Conservation (phyloP, 2,888 invertebrate species). For the Melanostoma mellinum region DNA sequence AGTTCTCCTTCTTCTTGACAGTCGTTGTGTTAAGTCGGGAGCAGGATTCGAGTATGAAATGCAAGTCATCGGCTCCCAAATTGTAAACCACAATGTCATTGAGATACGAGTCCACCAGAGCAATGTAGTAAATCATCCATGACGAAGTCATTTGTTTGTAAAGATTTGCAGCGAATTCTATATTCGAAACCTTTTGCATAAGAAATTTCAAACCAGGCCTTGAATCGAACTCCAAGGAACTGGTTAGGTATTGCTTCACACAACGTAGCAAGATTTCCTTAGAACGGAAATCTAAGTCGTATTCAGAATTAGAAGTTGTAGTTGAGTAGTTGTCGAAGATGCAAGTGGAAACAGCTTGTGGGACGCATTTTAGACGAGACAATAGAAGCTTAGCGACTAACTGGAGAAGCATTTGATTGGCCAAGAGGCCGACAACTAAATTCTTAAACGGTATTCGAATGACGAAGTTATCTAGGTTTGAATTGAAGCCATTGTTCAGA, state of each 20-base stretch:
- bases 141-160: constrained; percentile 96
- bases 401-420: constrained; percentile 96
- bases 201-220: constrained; percentile 96
- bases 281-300: constrained; percentile 82
- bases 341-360: constrained; percentile 83
- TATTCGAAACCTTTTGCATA: constrained; percentile 94
- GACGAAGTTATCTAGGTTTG: constrained; percentile 90
- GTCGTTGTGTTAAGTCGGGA: constrained; percentile 83
- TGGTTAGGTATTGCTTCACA: constrained; percentile 90
- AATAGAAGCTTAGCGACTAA: constrained; percentile 93
- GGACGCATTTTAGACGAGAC: constrained; percentile 87
- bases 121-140: constrained; percentile 94
- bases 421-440: constrained; percentile 93
- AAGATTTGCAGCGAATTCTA: constrained; percentile 93
- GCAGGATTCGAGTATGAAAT: constrained; percentile 86
- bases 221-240: constrained; percentile 93
- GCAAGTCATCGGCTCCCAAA: constrained; percentile 85
- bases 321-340: constrained; percentile 81
- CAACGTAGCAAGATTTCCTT: constrained; percentile 88
- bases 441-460: constrained; percentile 93
- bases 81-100: constrained; percentile 87
- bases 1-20: constrained; percentile 84
- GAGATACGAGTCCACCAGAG: constrained; percentile 92
- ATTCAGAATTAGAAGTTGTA: constrained; percentile 82
- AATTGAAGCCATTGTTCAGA: constrained; percentile 86